Conservation (phyloP, 1,140 invertebrate species). For the Aphelinus certus region DNA sequence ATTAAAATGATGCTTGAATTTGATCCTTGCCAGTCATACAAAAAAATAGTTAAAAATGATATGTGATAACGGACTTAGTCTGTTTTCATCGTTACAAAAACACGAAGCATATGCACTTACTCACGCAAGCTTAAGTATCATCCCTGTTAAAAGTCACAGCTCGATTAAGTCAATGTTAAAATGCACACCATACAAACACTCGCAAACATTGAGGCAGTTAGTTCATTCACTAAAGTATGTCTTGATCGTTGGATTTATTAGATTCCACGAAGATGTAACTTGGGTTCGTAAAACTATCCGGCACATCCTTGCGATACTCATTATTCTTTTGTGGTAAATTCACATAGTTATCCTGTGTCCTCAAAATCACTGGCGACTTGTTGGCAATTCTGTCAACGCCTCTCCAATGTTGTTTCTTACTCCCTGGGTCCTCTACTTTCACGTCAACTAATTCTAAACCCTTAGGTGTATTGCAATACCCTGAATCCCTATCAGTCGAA, state of each 20-base stretch:
- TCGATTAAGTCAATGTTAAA: too few relatives aligned
- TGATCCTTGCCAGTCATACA: too few relatives aligned
- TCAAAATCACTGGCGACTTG: constrained; percentile 7
- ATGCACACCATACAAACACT: too few relatives aligned
- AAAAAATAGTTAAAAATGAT: too few relatives aligned
- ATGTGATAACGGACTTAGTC: too few relatives aligned
- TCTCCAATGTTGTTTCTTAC: constrained; percentile 12
- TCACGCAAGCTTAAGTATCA: too few relatives aligned
- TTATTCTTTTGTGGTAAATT: constrained; percentile 64
- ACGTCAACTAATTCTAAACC: constrained; percentile 51
- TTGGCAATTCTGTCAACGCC: constrained; percentile 9
- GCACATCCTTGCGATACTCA: constrained; percentile 62
- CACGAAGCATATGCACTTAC: too few relatives aligned
- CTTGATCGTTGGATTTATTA: constrained; percentile 61
- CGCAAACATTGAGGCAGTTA: too few relatives aligned
- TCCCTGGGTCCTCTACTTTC: constrained; percentile 21
- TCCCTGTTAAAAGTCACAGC: too few relatives aligned
- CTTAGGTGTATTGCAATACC: constrained; percentile 57
- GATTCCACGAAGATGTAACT: constrained; percentile 69
- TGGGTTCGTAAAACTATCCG: constrained; percentile 64
- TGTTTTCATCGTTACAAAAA: too few relatives aligned
- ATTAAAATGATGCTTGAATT: too few relatives aligned
- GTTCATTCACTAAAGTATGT: too few relatives aligned
- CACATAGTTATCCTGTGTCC: constrained; percentile 67
- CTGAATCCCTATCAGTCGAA: constrained; percentile 46